Evolutionary conservation across 2,888 invertebrate genomes (phyloP), one percentile per base, ranked within the genome.

Genomic region (Callinectes sapidus): DNA sequence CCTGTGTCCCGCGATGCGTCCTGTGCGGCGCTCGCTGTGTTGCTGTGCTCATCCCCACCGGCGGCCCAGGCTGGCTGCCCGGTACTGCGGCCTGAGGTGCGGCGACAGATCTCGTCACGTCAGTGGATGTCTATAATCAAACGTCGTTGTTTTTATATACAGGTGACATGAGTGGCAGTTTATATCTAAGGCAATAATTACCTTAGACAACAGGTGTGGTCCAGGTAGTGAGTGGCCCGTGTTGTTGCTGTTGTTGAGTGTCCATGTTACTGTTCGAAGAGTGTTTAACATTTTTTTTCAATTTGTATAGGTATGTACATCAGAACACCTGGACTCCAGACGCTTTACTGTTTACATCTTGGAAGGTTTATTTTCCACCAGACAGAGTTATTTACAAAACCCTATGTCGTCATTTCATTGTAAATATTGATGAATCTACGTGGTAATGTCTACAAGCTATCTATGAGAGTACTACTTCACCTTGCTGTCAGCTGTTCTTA

Each of bases 41-140:
- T 81, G 81, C 81, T 81, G 81, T 81, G 81, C 81, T 81, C 81
- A 71, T 2, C 71, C 71, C 71, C 71, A n/a, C 71, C 71, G 71
- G 71, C 71, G 5, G 71, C 71, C 71, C 71, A 81, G 81, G 35
- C 81, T 81, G 81, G 18, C 35, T 35, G 18, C 81, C 81, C 81
- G 16, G 81, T 35, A 35, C 81, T 81, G 81, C 35, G 81, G 81
- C 81, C 81, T 32, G 35, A 32, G 81, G 81, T 81, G 81, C 81
- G 81, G 81, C 81, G 81, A 81, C 81, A 81, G 81, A 81, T 81
- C 81, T 81, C 81, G 81, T 81, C 81, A 81, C 81, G 81, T 81
- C 81, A 81, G 81, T 81, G 81, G 81, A 81, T 81, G 81, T 81
- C 81, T 81, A 81, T 81, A 81, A 81, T 81, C 81, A 81, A 81